A percentile compares a stretch with the other conserved stretches of the same genome.
phyloP scores from a whole-genome alignment of 2,888 invertebrate species.

The Marasmarcha lunaedactyla region DNA sequence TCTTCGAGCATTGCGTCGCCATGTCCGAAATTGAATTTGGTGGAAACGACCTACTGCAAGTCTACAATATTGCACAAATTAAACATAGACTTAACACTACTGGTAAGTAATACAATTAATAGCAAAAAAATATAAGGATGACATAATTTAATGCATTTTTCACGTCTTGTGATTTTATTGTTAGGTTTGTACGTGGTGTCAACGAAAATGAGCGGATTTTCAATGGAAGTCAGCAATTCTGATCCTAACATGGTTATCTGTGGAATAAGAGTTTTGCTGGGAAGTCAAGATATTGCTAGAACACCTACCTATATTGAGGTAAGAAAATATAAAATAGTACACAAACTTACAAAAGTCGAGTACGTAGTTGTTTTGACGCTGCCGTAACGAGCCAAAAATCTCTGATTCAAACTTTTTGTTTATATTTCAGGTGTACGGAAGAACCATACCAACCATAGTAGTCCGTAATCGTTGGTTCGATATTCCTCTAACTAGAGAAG shows the following conservation, averaged over 20 bases:
- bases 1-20: constrained; percentile 94
- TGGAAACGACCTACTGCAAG: constrained; percentile 93
- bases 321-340: constrained; percentile 15
- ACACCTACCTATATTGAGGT: constrained; percentile 83
- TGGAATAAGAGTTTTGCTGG: constrained; percentile 87
- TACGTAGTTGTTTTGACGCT: too few species aligned
- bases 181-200: constrained; percentile 92
- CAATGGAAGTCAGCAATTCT: constrained; percentile 87
- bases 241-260: constrained; percentile 92
- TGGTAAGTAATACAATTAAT: constrained; percentile 26
- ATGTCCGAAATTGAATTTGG: constrained; percentile 95
- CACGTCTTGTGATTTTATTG: constrained; percentile 1
- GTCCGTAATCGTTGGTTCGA: constrained; percentile 93
- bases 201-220: constrained; percentile 90
- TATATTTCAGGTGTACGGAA: constrained; percentile 72
- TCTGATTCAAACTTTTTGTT: constrained; percentile 5
- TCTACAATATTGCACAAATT: constrained; percentile 93
- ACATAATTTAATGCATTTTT: neutral
- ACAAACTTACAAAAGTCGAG: too few species aligned
- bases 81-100: constrained; percentile 89
- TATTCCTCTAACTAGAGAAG: constrained; percentile 93
- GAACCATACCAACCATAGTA: constrained; percentile 78
- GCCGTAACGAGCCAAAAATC: too few species aligned
- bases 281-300: constrained; percentile 83
- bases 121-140: neutral